phyloP scores from a whole-genome alignment of 2,113 vertebrate species.

The Aspidoscelis tigris region DNA sequence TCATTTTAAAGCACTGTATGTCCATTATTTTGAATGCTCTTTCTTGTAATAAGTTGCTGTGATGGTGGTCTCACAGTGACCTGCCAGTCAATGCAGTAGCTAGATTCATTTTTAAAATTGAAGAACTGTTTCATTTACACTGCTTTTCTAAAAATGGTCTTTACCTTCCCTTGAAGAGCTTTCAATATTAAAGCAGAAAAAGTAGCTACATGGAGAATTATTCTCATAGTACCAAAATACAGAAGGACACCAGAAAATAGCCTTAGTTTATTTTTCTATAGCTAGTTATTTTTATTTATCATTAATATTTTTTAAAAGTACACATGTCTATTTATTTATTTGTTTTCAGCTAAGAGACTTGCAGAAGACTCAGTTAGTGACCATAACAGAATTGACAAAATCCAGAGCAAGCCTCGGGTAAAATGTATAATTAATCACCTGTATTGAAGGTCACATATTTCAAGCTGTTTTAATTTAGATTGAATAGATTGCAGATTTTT shows the following conservation, averaged over 20 bases:
- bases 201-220: neutral
- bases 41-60: no score
- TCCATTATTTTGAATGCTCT: no score
- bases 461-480: slow-evolving; percentile 40
- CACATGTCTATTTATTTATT: neutral
- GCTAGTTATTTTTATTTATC: neutral
- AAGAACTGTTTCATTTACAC: no score
- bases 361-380: neutral
- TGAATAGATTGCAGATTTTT: slow-evolving; percentile 8
- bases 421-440: slow-evolving; percentile 14
- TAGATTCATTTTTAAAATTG: no score
- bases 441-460: neutral
- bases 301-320: neutral
- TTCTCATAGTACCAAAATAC: neutral
- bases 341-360: slow-evolving; percentile 55
- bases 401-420: slow-evolving; percentile 62
- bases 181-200: neutral
- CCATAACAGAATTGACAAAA: slow-evolving; percentile 6
- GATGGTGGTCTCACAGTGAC: no score
- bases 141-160: no score
- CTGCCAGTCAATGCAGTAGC: no score
- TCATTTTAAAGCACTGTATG: no score
- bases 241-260: neutral
- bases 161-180: neutral
- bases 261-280: slow-evolving; percentile 26